These are phyloP conservation scores for Drosophila nigricruria DNA, from an alignment of 2,888 invertebrate species.

Conservation along the genomic window DNA sequence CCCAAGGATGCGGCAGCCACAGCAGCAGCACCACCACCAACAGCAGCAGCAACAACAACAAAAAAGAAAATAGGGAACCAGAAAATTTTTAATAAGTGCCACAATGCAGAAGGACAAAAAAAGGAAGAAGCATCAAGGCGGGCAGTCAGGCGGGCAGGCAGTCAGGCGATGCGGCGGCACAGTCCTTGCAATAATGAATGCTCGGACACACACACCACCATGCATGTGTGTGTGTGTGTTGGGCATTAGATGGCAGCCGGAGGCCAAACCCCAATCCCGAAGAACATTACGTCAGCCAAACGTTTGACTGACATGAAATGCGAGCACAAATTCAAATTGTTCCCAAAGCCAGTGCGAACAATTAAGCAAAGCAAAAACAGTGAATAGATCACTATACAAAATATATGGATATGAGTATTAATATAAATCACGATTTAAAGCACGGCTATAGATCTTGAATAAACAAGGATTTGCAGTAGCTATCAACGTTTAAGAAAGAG, in stretches of 20 bases:
- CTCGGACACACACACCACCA: conserved; percentile 25
- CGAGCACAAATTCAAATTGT: conserved; percentile 46
- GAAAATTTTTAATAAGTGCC: conserved; percentile 79
- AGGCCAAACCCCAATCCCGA: conserved; percentile 48
- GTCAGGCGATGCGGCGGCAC: conserved; percentile 24
- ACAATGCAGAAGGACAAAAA: conserved; percentile 64
- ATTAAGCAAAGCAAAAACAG: conserved; percentile 13
- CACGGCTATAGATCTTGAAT: background rate
- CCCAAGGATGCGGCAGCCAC: conserved; percentile 50
- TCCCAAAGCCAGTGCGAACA: conserved; percentile 16
- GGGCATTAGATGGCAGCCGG: conserved; percentile 48
- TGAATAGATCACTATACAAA: conserved; percentile 14
- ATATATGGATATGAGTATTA: background rate
- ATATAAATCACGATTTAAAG: conserved; percentile 2
- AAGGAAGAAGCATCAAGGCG: conserved; percentile 26
- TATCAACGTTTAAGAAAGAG: background rate
- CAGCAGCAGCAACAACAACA: conserved; percentile 23
- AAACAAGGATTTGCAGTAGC: background rate
- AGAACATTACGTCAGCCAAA: conserved; percentile 57
- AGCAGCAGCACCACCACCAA: conserved; percentile 9
- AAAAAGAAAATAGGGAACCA: conserved; percentile 51
- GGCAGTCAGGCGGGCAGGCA: conserved; percentile 28
- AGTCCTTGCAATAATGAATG: conserved; percentile 61
- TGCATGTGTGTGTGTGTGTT: conserved; percentile 23
- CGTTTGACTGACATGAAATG: conserved; percentile 62